These are phyloP conservation scores for Apodemia mormo DNA, from an alignment of 2,888 invertebrate species.

Conservation along the genomic window DNA sequence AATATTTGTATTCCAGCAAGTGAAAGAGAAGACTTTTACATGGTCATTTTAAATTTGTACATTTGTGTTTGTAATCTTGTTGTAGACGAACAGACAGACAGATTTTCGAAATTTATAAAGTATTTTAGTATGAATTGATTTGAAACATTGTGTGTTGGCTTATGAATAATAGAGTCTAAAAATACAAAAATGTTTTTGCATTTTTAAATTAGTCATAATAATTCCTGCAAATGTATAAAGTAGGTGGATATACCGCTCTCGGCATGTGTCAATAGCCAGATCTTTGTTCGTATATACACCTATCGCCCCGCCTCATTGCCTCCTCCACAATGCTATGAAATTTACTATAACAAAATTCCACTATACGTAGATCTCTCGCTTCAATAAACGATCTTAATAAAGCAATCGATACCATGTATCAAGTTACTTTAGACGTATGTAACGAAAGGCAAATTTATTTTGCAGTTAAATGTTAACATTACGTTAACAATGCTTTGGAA, in stretches of 20 bases:
- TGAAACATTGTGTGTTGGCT: not conserved
- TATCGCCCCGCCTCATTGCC: slow-evolving; percentile 77
- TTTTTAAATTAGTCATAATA: slow-evolving; percentile 27
- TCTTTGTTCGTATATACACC: slow-evolving; percentile 70
- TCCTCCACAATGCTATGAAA: slow-evolving; percentile 63
- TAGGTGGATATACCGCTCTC: slow-evolving; percentile 32
- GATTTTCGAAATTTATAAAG: too few species aligned
- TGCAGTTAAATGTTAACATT: slow-evolving; percentile 31
- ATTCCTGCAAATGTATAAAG: slow-evolving; percentile 20
- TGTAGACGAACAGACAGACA: too few species aligned
- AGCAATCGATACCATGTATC: slow-evolving; percentile 69
- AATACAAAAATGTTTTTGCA: not conserved
- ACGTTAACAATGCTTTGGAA: slow-evolving; percentile 39
- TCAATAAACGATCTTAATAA: slow-evolving; percentile 72
- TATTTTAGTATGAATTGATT: too few species aligned
- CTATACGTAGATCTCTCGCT: slow-evolving; percentile 57
- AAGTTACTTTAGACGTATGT: slow-evolving; percentile 59
- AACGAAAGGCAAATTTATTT: slow-evolving; percentile 44
- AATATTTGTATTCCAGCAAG: too few species aligned
- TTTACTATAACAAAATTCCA: slow-evolving; percentile 64
- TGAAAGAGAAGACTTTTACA: too few species aligned
- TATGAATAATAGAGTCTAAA: not conserved
- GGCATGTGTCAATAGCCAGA: slow-evolving; percentile 60
- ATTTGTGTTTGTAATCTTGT: too few species aligned
- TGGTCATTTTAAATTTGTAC: too few species aligned